Percentiles rank a stretch among this genome's conserved stretches.
Evolutionary conservation across 1,140 invertebrate species (phyloP).

Genomic region (Cotesia typhae): DNA sequence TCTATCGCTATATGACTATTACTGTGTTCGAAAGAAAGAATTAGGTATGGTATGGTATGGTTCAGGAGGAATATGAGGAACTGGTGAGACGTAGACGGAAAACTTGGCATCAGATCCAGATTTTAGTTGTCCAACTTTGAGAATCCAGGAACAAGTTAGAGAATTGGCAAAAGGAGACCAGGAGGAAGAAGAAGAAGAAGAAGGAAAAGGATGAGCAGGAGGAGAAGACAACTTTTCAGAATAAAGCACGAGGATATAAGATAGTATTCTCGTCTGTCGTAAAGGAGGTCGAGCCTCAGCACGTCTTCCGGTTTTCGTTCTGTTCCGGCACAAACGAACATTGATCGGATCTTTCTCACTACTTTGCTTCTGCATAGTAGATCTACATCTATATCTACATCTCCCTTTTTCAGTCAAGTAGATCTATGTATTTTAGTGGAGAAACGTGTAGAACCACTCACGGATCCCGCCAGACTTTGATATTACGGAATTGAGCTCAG

Average conservation of each 20-base stretch:
- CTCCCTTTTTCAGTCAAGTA: background rate
- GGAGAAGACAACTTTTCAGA: background rate
- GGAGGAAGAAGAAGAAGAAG: background rate
- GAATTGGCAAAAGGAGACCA: slow-evolving; percentile 36
- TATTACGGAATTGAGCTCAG: background rate
- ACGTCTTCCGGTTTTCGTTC: slow-evolving; percentile 52
- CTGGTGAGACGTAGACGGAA: slow-evolving; percentile 30
- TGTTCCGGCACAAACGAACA: slow-evolving; percentile 45
- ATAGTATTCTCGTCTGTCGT: slow-evolving; percentile 38
- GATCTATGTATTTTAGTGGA: background rate
- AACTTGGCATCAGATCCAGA: slow-evolving; percentile 57
- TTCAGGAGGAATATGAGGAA: slow-evolving; percentile 27
- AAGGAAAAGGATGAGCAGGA: slow-evolving; percentile 3
- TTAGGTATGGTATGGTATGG: slow-evolving; percentile 10
- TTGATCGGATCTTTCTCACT: slow-evolving; percentile 45
- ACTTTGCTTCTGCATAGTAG: background rate
- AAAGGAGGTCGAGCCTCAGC: slow-evolving; percentile 52
- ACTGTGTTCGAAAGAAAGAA: no score
- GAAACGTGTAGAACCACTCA: background rate
- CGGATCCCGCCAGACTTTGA: background rate
- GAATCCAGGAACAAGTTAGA: slow-evolving; percentile 33
- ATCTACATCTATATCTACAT: background rate
- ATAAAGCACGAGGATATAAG: slow-evolving; percentile 25
- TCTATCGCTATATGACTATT: background rate
- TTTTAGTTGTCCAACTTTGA: slow-evolving; percentile 48